Percentiles rank a stretch among this genome's conserved stretches.
These are phyloP conservation scores for Formica exsecta DNA, from an alignment of 1,140 invertebrate species.

Conservation along the genomic window DNA sequence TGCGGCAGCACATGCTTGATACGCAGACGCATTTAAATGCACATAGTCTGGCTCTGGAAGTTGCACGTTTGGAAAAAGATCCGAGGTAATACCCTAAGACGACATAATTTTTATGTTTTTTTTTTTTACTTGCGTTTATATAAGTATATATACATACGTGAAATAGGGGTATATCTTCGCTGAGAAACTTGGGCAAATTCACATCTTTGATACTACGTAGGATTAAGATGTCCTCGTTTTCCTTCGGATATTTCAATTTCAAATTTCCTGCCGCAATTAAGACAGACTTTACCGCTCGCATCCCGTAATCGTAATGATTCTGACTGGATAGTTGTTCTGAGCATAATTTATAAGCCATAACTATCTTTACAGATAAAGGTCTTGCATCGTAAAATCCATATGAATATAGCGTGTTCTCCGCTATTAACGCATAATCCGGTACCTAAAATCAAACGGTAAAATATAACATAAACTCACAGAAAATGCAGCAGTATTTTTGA, in stretches of 20 bases:
- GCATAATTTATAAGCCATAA: conserved; percentile 96
- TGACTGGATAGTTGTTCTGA: conserved; percentile 98
- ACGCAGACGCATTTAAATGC: conserved; percentile 87
- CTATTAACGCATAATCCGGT: conserved; percentile 97
- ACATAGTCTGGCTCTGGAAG: conserved; percentile 91
- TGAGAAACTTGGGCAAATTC: conserved; percentile 97
- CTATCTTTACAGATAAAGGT: conserved; percentile 96
- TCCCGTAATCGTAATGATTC: conserved; percentile 98
- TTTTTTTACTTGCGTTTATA: neutral
- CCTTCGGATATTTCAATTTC: conserved; percentile 95
- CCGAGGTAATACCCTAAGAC: conserved; percentile 94
- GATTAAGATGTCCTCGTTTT: conserved; percentile 93
- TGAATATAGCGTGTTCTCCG: conserved; percentile 97
- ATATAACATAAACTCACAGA: neutral
- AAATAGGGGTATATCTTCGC: conserved; percentile 95
- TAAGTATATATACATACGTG: conserved; percentile 84
- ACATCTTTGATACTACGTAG: conserved; percentile 97
- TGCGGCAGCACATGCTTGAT: conserved; percentile 90
- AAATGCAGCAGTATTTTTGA: neutral
- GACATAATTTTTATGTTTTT: conserved; percentile 25
- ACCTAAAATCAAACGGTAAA: conserved; percentile 83
- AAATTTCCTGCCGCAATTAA: conserved; percentile 95
- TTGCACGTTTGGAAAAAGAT: conserved; percentile 94
- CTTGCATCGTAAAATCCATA: conserved; percentile 97
- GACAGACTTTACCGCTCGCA: conserved; percentile 96